Evolutionary conservation across 2,888 invertebrate genomes (phyloP), one percentile per base, ranked within the genome.

Genomic region (Antitype chi): DNA sequence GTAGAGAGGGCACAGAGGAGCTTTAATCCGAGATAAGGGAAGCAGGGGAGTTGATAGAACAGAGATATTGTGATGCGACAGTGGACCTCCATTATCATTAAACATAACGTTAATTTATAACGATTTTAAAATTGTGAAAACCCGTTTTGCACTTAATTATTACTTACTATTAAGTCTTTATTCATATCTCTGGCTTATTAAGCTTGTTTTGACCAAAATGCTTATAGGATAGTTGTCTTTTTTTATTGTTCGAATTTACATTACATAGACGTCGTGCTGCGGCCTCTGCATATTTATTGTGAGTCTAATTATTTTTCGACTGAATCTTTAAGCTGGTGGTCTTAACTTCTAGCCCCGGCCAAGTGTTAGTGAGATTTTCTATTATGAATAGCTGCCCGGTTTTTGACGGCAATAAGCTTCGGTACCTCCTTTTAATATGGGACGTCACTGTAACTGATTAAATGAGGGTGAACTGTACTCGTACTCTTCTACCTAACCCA

Each of bases 1-100:
- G 47, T 7, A 73, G n/a, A 59, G n/a, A 57, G 64, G 53, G 23
- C 20, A 43, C 7, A 60, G 77, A 20, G 57, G 25, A 52, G 68
- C 15, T 63, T 49, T 67, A 76, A 62, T 62, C 23, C 32, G 23
- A 20, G 38, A 25, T 63, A 67, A 32, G n/a, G 1, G 15, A 49
- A 63, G 6, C 17, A 23, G 25, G 59, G 15, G 15, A 67, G 25
- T 8, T 25, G 17, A 23, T 38, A 6, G 20, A n/a, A 55, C 7
- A 25, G n/a, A 55, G 11, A 62, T 38, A 73, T 70, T 79, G n/a
- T 53, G 17, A 60, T 11, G 15, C 15, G 15, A 17, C 9, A 9
- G 23, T 23, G 8, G 23, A 23, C 23, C 23, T 28, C 5, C 11
- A 7, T 8, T 25, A 25, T 0, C 0, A 25, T 0, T 66, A 4